Evolutionary conservation across 2,888 invertebrate genomes (phyloP).

Genomic region (Limnephilus rhombicus): DNA sequence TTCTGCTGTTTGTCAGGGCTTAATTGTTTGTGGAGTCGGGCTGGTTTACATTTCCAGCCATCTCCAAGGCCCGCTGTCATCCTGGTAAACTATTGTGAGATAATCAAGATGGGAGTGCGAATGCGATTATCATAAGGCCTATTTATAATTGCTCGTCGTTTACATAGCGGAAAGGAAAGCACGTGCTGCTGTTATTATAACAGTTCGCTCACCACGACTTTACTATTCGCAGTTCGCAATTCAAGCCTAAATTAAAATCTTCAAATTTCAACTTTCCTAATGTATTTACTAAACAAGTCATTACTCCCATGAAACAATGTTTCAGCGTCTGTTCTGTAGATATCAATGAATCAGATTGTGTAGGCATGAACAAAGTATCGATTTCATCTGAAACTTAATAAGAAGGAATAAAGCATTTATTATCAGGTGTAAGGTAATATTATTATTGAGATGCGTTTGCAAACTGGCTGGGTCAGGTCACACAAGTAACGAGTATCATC

Average conservation of each 20-base stretch:
- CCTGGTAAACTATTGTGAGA: constrained; percentile 60
- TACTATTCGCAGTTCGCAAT: background rate
- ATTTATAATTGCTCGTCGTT: constrained; percentile 51
- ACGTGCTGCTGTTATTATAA: constrained; percentile 36
- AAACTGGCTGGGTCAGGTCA: constrained; percentile 12
- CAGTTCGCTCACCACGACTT: background rate
- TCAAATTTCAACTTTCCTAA: background rate
- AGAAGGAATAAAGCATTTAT: constrained; percentile 6
- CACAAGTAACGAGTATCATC: background rate
- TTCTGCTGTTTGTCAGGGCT: constrained; percentile 65
- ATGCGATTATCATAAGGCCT: constrained; percentile 32
- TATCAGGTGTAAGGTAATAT: constrained; percentile 26
- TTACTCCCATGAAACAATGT: background rate
- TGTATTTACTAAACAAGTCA: background rate
- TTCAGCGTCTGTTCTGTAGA: background rate
- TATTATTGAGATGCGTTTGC: constrained; percentile 12
- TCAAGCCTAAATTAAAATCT: background rate
- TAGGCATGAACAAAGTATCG: background rate
- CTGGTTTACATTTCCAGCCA: constrained; percentile 43
- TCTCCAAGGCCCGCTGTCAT: constrained; percentile 39
- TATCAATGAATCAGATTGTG: background rate
- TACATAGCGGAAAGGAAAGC: constrained; percentile 30
- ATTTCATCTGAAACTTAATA: constrained; percentile 19
- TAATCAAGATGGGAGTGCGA: constrained; percentile 54
- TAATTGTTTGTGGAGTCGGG: constrained; percentile 60